Conservation (phyloP, 30 jellyfish, hydroid and myxozoan species). For the Clytia hemisphaerica region DNA sequence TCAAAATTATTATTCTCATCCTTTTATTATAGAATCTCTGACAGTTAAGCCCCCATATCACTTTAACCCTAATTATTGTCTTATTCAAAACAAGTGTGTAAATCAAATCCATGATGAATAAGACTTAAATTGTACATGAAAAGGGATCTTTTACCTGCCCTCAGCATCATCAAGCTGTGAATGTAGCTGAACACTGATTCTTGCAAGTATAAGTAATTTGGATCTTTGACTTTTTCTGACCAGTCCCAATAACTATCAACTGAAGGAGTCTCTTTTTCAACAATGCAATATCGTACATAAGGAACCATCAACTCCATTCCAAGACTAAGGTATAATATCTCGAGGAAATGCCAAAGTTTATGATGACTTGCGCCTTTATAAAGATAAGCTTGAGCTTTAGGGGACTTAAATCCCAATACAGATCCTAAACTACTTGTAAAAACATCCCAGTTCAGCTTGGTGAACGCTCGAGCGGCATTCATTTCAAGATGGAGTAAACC, state of each 20-base stretch:
- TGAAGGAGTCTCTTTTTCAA: neutral
- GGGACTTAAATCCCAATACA: neutral
- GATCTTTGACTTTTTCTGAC: neutral
- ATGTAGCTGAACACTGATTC: no score
- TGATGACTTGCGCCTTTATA: neutral
- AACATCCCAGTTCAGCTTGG: slow-evolving; percentile 5
- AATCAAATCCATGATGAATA: no score
- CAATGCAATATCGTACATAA: neutral
- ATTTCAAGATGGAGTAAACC: slow-evolving; percentile 4
- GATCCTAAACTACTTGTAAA: neutral
- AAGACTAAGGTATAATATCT: neutral
- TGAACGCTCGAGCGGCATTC: neutral
- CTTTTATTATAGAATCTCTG: no score
- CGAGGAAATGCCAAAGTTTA: slow-evolving; percentile 1
- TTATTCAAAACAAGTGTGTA: no score
- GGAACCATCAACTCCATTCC: neutral
- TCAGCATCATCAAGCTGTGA: neutral
- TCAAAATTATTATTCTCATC: no score
- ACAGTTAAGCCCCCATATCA: no score
- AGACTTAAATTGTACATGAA: neutral
- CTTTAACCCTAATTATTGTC: no score
- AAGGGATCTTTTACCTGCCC: neutral
- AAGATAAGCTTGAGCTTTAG: slow-evolving; percentile 1
- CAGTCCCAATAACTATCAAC: neutral
- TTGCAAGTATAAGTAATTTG: neutral